phyloP scores from a whole-genome alignment of 2,888 invertebrate genomes.

The Leistus spinibarbis region DNA sequence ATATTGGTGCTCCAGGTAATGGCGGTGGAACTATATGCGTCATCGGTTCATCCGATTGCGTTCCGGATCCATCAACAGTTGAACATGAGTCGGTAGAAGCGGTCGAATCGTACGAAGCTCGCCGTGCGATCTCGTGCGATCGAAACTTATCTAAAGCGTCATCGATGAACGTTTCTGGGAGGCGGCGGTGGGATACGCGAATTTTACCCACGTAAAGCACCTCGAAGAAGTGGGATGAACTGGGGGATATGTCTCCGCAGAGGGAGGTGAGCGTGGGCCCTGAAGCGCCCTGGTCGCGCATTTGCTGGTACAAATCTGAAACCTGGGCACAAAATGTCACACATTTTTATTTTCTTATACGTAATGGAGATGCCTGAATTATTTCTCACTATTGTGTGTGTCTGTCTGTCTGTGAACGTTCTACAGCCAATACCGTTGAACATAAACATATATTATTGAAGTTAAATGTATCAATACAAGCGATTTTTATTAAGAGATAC shows the following conservation, averaged over 20 bases:
- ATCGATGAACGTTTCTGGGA: conserved; percentile 87
- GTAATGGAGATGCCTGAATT: neutral
- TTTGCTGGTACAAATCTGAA: conserved; percentile 72
- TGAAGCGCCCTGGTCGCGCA: conserved; percentile 67
- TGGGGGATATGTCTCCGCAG: conserved; percentile 80
- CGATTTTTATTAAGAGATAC: no score
- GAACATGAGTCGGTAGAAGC: conserved; percentile 41
- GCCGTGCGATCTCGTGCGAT: conserved; percentile 71
- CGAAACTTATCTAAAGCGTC: conserved; percentile 86
- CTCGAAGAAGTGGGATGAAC: conserved; percentile 89
- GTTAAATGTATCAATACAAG: no score
- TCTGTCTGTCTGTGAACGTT: no score
- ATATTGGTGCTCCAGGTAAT: no score
- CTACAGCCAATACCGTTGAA: no score
- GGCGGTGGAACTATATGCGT: no score
- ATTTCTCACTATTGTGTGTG: no score
- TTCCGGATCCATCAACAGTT: neutral
- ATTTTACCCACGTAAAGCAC: conserved; percentile 92
- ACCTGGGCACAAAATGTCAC: conserved; percentile 68
- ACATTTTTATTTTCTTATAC: no score
- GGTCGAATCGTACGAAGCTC: conserved; percentile 45
- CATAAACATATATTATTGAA: no score
- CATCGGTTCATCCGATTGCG: neutral
- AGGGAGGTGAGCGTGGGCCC: conserved; percentile 66
- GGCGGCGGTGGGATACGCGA: conserved; percentile 83